A percentile compares a stretch with the other conserved stretches of the same genome.
These are phyloP conservation scores for Bellardia bayeri DNA, from an alignment of 2,888 invertebrate species.

Conservation along the genomic window DNA sequence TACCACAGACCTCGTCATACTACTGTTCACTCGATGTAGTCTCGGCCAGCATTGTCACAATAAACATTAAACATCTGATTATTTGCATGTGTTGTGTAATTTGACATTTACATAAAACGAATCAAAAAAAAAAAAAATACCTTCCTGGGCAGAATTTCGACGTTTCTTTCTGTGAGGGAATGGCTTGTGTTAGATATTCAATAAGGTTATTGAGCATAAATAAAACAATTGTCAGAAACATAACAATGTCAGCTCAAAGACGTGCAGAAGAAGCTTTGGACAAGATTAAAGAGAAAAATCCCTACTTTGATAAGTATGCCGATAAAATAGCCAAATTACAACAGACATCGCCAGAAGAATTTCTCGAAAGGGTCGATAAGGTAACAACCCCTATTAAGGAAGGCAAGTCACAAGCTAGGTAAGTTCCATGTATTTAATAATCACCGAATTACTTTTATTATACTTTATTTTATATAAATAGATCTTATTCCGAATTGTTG, in stretches of 20 bases:
- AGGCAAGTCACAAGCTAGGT: slow-evolving; percentile 80
- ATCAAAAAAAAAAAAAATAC: background rate
- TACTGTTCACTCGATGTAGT: slow-evolving; percentile 20
- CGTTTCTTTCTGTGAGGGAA: slow-evolving; percentile 63
- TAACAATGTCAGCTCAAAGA: slow-evolving; percentile 83
- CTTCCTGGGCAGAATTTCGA: background rate
- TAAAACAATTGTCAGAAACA: slow-evolving; percentile 76
- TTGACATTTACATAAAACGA: slow-evolving; percentile 43
- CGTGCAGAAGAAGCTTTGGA: slow-evolving; percentile 85
- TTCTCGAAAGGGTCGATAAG: slow-evolving; percentile 87
- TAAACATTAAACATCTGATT: slow-evolving; percentile 41
- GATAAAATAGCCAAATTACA: slow-evolving; percentile 90
- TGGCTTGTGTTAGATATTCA: slow-evolving; percentile 75
- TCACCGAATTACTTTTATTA: background rate
- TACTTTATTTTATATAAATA: slow-evolving; percentile 75
- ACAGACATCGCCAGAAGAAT: slow-evolving; percentile 90
- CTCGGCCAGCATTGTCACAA: slow-evolving; percentile 6
- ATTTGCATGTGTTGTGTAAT: slow-evolving; percentile 71
- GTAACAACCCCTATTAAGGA: slow-evolving; percentile 81
- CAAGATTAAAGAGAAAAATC: slow-evolving; percentile 87
- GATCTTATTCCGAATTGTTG: slow-evolving; percentile 87
- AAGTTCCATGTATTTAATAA: background rate
- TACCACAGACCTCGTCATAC: too few species aligned
- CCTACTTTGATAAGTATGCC: slow-evolving; percentile 93
- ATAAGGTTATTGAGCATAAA: slow-evolving; percentile 45